These are phyloP conservation scores for Oryzias celebensis DNA, from an alignment of 2,113 vertebrate genomes.

Conservation along the genomic window DNA sequence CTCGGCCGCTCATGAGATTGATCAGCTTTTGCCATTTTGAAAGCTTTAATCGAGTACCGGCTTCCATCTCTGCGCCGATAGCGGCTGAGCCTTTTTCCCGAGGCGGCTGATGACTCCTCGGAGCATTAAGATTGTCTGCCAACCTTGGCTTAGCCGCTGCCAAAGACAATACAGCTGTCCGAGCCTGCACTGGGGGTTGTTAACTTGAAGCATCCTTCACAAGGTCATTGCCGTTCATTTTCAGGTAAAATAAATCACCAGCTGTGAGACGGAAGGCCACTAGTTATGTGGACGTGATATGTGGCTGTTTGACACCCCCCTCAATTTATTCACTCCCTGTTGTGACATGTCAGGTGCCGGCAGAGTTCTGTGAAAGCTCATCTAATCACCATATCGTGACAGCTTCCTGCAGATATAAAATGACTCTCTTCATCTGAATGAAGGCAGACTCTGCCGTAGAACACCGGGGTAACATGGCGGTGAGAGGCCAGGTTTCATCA, in stretches of 20 bases:
- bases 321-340: constrained; percentile 30
- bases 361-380: not conserved
- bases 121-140: constrained; percentile 18
- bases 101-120: constrained; percentile 20
- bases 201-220: constrained; percentile 46
- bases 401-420: constrained; percentile 11
- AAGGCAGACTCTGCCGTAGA: not conserved
- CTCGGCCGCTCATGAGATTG: constrained; percentile 34
- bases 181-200: constrained; percentile 32
- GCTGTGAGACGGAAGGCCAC: constrained; percentile 19
- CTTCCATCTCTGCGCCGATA: constrained; percentile 25
- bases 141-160: constrained; percentile 30
- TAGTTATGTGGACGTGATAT: constrained; percentile 29
- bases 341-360: not conserved
- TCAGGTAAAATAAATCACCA: constrained; percentile 45
- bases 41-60: constrained; percentile 45
- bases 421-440: constrained; percentile 1
- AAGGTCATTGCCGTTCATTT: constrained; percentile 43
- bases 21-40: constrained; percentile 45
- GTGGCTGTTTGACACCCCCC: constrained; percentile 34
- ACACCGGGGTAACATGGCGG: not conserved
- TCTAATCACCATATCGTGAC: constrained; percentile 28
- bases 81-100: constrained; percentile 6
- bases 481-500: not conserved
- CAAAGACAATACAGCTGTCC: constrained; percentile 19